Base-by-base conservation (phyloP, 2,888 invertebrate species). In the Apomyelois bistriatella region DNA sequence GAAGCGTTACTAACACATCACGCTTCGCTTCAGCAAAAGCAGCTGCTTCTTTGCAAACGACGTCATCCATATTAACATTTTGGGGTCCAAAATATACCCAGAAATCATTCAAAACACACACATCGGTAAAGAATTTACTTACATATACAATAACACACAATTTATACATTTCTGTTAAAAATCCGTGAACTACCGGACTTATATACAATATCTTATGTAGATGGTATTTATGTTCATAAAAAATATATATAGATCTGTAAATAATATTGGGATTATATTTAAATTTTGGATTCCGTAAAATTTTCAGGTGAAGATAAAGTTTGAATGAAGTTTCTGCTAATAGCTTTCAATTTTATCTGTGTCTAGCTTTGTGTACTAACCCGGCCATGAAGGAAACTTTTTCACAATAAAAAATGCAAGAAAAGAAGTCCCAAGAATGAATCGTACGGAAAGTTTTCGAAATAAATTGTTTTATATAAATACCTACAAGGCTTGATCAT, bases 331-430 rank as follows among this genome's bases (percentile, higher is more conserved):
- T 68, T 63, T 66, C 64, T 68, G 74, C 74, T 73, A 67, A 59
- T 72, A 79, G 79, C 77, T 87, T 87, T 81, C 68, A 62, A 74
- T 73, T 72, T 84, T 22, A 68, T 79, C 68, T 82, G 74, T 86
- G 79, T 85, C 74, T 82, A 86, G 85, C 85, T 86, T 84, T 87
- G 75, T 87, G 79, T 87, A 79, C 73, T 79, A 72, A 76, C 69
- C 64, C 66, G 64, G 64, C 66, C 71, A 71, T 76, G 77, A 68
- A 82, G 81, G 80, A 80, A 85, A 78, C 79, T 79, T 77, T 80
- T 70, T 54, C 22, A 41, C 10, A 13, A 36, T 12, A 16, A 32
- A 50, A 1, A 41, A 38, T 32, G 13, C 41, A 28, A 28, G 22
- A 12, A 9, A 48, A 43, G 51, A 10, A 28, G 13, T 8, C 16